Base-by-base conservation (phyloP, 2,888 invertebrate species). In the Blera fallax region DNA sequence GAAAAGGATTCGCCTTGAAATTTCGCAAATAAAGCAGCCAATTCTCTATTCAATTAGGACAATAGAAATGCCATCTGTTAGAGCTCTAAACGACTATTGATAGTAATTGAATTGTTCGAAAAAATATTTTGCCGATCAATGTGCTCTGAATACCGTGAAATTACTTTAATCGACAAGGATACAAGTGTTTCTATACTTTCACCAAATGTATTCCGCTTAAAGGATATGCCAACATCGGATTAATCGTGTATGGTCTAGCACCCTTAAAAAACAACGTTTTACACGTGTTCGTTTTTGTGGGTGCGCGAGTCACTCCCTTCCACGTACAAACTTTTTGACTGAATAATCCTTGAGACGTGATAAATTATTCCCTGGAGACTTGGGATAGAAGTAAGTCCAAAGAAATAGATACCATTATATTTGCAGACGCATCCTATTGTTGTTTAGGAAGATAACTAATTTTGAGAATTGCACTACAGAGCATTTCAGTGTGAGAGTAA, bases 351-450 rank as follows among this genome's bases (percentile, higher is more conserved):
- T 85, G 87, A 87, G 88, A 89, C 89, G 91, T 92, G 92, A 92
- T 91, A 91, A 91, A 92, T 92, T 90, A 89, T 89, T 90, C 92
- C 91, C 91, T 87, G 87, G 92, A 90, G 92, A 90, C 89, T 90
- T 90, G 87, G 87, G 88, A 89, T 88, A 87, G 32, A 32, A 67
- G 52, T 45, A 73, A 56, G 58, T 67, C 48, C 27, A 21, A 34
- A 52, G 73, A 73, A 82, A 73, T 72, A 58, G 80, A 85, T 81
- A 81, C 81, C n/a, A n/a, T n/a, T n/a, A n/a, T 65, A 64, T 80
- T 76, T 70, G 37, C 70, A 65, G 70, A 65, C 69, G 84, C 80
- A 76, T 80, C 80, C 27, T 34, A 65, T 73, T 82, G 58, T 85
- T 72, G 27, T 40, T 62, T n/a, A 16, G 32, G 43, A 60, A 67